A percentile compares a stretch with the other conserved stretches of the same genome.
Conservation (phyloP, 2,113 vertebrate species). For the pig (Sus scrofa) region DNA sequence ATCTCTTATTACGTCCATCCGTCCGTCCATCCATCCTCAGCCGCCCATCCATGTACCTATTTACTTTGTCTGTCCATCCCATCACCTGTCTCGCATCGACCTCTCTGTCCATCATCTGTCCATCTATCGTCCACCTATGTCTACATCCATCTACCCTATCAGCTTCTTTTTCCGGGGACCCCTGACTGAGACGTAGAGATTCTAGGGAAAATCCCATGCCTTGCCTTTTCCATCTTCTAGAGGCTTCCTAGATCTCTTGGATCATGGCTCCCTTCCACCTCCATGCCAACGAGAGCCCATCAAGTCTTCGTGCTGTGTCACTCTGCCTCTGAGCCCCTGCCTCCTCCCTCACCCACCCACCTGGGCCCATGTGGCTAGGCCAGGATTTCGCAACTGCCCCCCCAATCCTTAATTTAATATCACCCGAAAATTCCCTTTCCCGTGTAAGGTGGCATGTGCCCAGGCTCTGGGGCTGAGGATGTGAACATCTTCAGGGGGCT, state of each 20-base stretch:
- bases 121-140: neutral
- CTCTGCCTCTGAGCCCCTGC: too few relatives aligned
- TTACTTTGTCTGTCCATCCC: too few relatives aligned
- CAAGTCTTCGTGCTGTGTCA: rapidly evolving
- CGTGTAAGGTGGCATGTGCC: rapidly evolving
- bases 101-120: neutral
- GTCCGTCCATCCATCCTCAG: neutral
- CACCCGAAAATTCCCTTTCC: neutral
- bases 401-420: neutral
- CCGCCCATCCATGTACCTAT: neutral
- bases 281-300: rapidly evolving
- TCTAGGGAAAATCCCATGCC: neutral
- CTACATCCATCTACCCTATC: neutral
- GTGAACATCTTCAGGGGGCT: neutral
- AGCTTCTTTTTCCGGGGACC: neutral
- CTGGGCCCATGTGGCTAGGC: neutral
- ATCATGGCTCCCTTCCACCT: rapidly evolving
- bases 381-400: rapidly evolving
- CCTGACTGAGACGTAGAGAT: rapidly evolving
- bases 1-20: neutral
- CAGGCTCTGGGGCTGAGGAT: neutral
- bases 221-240: neutral
- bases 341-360: neutral
- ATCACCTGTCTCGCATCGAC: neutral
- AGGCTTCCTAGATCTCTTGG: neutral